Evolutionary conservation across 2,888 invertebrate species (phyloP).

Genomic region (Agrypnus murinus): DNA sequence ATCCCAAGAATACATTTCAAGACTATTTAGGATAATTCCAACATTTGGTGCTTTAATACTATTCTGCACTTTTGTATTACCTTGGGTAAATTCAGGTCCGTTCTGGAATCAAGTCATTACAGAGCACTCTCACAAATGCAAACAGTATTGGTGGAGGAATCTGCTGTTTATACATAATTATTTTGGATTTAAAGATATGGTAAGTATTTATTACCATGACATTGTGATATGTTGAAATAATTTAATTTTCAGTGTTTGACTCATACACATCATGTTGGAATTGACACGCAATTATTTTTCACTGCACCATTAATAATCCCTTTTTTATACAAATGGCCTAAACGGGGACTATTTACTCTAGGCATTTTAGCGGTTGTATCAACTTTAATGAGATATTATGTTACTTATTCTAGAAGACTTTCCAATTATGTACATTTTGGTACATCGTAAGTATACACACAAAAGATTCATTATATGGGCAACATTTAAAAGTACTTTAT

Average conservation of each 20-base stretch:
- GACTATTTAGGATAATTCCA: constrained; percentile 78
- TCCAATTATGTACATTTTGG: constrained; percentile 82
- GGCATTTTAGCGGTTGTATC: constrained; percentile 73
- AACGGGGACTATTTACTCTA: constrained; percentile 72
- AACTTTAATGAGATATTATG: constrained; percentile 77
- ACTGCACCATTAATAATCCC: constrained; percentile 77
- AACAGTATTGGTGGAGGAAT: constrained; percentile 82
- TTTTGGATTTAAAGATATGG: constrained; percentile 83
- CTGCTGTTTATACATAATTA: constrained; percentile 83
- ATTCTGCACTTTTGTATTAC: constrained; percentile 80
- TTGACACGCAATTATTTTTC: constrained; percentile 81
- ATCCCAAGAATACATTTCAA: constrained; percentile 76
- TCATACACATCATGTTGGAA: constrained; percentile 82
- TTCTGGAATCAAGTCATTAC: constrained; percentile 82
- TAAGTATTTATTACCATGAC: constrained; percentile 61
- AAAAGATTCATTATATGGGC: not conserved
- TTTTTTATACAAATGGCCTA: constrained; percentile 77
- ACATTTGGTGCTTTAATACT: constrained; percentile 78
- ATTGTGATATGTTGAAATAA: not conserved
- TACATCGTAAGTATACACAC: constrained; percentile 75
- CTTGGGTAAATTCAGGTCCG: constrained; percentile 78
- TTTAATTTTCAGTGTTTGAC: constrained; percentile 77
- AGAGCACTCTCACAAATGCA: constrained; percentile 80
- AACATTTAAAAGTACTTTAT: not conserved
- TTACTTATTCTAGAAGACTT: constrained; percentile 75